Conservation (phyloP, 2,888 invertebrate genomes). For the Stratiomys singularior region DNA sequence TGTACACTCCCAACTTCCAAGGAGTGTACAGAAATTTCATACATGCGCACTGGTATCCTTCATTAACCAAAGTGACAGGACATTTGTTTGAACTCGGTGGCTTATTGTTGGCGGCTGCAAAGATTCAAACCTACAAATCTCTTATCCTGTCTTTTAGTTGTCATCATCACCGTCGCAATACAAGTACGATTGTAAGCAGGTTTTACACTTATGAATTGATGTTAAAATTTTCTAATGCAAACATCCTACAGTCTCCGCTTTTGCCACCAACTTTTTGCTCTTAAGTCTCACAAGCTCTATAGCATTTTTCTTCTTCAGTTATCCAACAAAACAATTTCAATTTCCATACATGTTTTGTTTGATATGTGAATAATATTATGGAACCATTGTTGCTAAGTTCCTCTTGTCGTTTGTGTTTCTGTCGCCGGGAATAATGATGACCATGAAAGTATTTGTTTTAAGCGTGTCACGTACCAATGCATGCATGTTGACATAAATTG, state of each 20-base stretch:
- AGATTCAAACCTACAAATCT: background rate
- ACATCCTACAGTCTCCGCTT: too few relatives aligned
- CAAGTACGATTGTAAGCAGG: too few relatives aligned
- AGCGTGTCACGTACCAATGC: conserved; percentile 1
- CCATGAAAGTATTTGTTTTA: conserved; percentile 4
- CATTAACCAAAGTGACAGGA: background rate
- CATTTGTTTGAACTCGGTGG: background rate
- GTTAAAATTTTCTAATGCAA: too few relatives aligned
- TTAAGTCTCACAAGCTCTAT: too few relatives aligned
- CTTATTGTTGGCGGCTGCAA: background rate
- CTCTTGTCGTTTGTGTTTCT: too few relatives aligned
- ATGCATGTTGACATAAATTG: conserved; percentile 8
- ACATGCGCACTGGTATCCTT: background rate
- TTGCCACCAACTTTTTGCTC: too few relatives aligned
- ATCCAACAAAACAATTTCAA: background rate
- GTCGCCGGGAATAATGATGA: background rate
- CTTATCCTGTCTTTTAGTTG: background rate
- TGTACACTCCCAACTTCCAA: background rate
- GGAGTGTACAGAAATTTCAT: background rate
- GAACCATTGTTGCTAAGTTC: too few relatives aligned
- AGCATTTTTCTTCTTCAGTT: background rate
- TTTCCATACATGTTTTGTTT: background rate
- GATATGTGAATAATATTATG: too few relatives aligned
- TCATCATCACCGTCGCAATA: too few relatives aligned
- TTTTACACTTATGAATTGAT: too few relatives aligned